Evolutionary conservation across 2,888 invertebrate genomes (phyloP).

Genomic region (Meiosimyza decipiens): DNA sequence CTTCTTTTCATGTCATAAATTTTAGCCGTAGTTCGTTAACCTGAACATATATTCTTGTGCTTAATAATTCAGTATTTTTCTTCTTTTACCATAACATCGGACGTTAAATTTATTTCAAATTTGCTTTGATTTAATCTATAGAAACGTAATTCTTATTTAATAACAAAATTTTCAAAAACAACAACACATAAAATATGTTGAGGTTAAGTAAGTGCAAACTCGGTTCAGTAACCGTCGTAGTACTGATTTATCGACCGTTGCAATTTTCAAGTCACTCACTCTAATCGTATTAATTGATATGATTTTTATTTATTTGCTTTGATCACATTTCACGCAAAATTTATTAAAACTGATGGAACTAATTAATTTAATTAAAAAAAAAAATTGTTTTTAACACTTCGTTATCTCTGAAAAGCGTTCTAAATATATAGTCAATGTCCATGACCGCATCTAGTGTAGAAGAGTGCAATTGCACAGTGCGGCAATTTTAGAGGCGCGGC

Average conservation of each 20-base stretch:
- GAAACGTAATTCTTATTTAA: not conserved
- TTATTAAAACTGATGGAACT: not conserved
- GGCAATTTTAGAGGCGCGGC: no score
- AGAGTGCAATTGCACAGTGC: no score
- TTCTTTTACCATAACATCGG: not conserved
- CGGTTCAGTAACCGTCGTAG: not conserved
- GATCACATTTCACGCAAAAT: not conserved
- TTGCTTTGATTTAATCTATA: not conserved
- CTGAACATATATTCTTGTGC: no score
- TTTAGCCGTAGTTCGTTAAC: no score
- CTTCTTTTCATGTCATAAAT: no score
- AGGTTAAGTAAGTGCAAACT: constrained; percentile 15
- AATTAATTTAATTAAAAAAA: no score
- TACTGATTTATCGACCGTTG: not conserved
- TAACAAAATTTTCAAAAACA: not conserved
- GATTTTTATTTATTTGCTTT: not conserved
- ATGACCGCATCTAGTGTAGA: no score
- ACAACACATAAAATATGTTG: constrained; percentile 2
- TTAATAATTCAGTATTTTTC: not conserved
- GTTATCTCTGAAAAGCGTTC: no score
- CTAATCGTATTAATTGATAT: no score
- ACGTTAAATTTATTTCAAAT: not conserved
- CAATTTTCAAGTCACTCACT: constrained; percentile 3
- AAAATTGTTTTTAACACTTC: no score
- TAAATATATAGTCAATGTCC: no score